Evolutionary conservation across 2,888 invertebrate species (phyloP).

Genomic region (Cotesia congregata): DNA sequence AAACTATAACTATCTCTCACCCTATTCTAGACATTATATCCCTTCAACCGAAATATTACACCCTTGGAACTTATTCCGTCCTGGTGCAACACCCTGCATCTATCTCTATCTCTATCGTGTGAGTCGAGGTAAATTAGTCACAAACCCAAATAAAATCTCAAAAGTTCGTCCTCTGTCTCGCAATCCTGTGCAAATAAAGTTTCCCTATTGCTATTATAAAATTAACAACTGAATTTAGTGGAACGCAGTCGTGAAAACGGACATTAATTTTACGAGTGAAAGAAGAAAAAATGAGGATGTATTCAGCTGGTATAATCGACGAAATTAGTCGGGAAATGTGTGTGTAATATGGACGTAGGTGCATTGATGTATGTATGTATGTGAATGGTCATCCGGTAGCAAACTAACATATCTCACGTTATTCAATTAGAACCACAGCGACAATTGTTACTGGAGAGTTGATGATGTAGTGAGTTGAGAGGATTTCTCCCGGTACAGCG

Average conservation of each 20-base stretch:
- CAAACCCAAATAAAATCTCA: neutral
- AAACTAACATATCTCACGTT: conserved; percentile 44
- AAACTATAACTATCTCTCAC: conserved; percentile 10
- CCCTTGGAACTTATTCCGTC: neutral
- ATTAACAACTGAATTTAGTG: neutral
- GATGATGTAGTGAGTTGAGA: conserved; percentile 31
- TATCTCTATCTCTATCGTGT: neutral
- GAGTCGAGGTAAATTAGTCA: neutral
- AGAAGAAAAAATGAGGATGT: too few species aligned
- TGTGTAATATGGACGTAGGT: neutral
- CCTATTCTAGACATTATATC: neutral
- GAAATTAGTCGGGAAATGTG: neutral
- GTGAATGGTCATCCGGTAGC: conserved; percentile 41
- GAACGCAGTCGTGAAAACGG: too few species aligned
- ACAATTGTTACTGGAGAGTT: conserved; percentile 35
- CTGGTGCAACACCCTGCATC: neutral
- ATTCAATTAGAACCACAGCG: conserved; percentile 45
- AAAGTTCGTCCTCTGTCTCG: neutral
- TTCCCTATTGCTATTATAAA: neutral
- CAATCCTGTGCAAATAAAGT: neutral
- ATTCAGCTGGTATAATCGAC: neutral
- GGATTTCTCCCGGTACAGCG: conserved; percentile 37
- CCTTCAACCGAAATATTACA: conserved; percentile 15
- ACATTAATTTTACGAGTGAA: too few species aligned
- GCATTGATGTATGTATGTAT: neutral